These are phyloP conservation scores for Onychostoma macrolepis DNA, from an alignment of 2,113 vertebrate species.

Conservation along the genomic window DNA sequence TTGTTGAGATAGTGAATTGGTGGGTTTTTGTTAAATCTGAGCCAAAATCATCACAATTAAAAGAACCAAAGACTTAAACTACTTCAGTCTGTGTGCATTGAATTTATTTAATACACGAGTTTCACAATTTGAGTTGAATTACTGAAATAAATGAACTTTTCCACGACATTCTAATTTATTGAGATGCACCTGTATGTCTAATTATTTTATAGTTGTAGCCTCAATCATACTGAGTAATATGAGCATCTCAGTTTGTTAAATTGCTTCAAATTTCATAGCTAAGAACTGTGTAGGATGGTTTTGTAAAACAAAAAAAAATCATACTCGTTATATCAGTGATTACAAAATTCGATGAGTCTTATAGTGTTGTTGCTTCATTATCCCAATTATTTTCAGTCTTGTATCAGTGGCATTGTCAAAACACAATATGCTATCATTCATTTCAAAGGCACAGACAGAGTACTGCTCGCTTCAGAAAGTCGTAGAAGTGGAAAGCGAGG, in stretches of 20 bases:
- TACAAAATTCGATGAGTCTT: not conserved
- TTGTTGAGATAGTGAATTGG: no score
- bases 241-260: not conserved
- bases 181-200: no score
- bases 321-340: not conserved
- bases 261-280: not conserved
- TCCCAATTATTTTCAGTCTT: constrained; percentile 12
- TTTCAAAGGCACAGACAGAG: constrained; percentile 54
- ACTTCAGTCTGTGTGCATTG: no score
- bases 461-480: constrained; percentile 63
- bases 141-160: no score
- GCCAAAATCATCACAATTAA: no score
- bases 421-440: constrained; percentile 21
- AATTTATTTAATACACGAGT: no score
- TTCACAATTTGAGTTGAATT: no score
- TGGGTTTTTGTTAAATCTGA: no score
- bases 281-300: not conserved
- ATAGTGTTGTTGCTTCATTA: not conserved
- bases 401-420: constrained; percentile 20
- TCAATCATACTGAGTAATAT: not conserved
- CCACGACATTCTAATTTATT: no score
- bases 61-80: no score
- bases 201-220: not conserved
- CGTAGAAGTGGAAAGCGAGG: constrained; percentile 56
- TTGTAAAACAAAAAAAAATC: not conserved